phyloP scores from a whole-genome alignment of 2,113 vertebrate genomes.

The Cettia cetti region DNA sequence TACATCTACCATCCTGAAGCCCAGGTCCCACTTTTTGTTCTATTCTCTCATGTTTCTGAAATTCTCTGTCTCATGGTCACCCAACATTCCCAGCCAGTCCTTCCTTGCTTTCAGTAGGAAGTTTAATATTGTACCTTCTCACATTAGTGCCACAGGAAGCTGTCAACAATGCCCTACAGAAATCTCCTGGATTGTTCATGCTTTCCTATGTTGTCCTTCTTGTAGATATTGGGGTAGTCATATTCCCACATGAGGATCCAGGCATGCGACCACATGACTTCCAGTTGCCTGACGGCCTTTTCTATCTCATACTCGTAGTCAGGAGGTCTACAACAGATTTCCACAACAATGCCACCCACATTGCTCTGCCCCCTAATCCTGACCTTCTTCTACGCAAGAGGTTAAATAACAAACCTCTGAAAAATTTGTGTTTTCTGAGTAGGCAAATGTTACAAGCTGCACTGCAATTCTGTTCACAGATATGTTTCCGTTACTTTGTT shows the following conservation, averaged over 20 bases:
- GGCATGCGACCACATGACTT: fast-evolving
- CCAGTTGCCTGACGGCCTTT: not conserved
- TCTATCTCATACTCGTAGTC: not conserved
- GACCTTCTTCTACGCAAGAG: fast-evolving
- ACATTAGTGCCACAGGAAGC: not conserved
- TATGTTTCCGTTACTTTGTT: not conserved
- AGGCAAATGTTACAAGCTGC: not conserved
- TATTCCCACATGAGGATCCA: not conserved
- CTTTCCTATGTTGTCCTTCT: not conserved
- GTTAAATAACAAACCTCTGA: not conserved
- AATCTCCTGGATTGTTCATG: not conserved
- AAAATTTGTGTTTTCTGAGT: not conserved
- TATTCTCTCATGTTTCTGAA: not conserved
- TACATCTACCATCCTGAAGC: not conserved
- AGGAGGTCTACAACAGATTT: not conserved
- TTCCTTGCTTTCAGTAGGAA: not conserved
- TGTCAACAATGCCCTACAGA: not conserved
- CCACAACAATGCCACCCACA: not conserved
- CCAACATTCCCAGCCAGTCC: not conserved
- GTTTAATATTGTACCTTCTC: not conserved
- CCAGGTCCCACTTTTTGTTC: not conserved
- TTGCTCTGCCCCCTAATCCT: not conserved
- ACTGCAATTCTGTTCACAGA: not conserved
- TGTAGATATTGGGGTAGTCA: not conserved
- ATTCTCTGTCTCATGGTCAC: not conserved